phyloP scores from a whole-genome alignment of 2,113 vertebrate species.

The Panurus biarmicus region DNA sequence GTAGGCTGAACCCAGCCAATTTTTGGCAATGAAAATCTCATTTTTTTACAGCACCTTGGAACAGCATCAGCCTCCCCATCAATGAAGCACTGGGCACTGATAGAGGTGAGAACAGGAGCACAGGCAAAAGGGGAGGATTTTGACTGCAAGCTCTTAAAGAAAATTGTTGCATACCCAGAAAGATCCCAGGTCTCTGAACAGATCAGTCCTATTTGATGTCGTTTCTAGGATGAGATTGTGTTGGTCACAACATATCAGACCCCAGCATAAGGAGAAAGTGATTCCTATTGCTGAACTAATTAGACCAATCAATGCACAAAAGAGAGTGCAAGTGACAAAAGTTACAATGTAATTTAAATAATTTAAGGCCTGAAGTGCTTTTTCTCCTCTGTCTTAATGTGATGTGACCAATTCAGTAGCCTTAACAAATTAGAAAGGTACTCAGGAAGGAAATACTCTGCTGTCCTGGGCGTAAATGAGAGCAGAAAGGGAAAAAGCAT shows the following conservation, averaged over 20 bases:
- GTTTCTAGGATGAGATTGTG: not conserved
- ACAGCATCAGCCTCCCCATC: not conserved
- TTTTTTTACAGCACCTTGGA: not conserved
- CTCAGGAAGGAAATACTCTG: not conserved
- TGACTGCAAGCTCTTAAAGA: not conserved
- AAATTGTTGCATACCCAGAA: not conserved
- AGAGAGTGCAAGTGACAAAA: not conserved
- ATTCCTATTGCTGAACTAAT: not conserved
- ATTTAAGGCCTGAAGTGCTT: not conserved
- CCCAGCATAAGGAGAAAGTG: not conserved
- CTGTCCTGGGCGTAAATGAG: not conserved
- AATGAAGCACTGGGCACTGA: not conserved
- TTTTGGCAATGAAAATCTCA: not conserved
- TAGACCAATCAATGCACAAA: not conserved
- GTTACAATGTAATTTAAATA: not conserved
- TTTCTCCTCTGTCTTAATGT: not conserved
- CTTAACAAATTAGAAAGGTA: not conserved
- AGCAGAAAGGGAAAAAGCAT: not conserved
- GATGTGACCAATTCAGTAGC: not conserved
- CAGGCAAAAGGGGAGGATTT: not conserved
- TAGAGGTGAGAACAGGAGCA: not conserved
- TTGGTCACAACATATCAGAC: not conserved
- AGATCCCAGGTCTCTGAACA: not conserved
- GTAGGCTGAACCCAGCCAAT: not conserved
- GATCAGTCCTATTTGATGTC: not conserved